Base-by-base conservation (phyloP, 2,888 invertebrate genomes). In the Macrophya annulata region DNA sequence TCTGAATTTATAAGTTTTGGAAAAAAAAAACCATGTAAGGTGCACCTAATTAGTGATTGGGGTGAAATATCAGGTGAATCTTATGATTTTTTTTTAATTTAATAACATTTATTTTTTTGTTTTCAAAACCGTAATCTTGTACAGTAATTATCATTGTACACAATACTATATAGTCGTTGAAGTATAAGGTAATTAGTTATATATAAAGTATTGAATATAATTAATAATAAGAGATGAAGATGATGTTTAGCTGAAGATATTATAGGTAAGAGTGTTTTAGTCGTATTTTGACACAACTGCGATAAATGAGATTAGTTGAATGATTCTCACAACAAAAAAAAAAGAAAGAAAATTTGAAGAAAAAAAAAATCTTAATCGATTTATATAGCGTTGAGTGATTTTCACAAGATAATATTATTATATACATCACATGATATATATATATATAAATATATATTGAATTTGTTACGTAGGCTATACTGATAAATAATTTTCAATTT, bases 251-350 rank as follows among this genome's bases (percentile, higher is more conserved):
- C 45, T 48, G 45, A 76, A 9, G 21, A 40, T 45, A 76, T 25
- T 55, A 48, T 71, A 84, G 21, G 37, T 59, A 74, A 84, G 84
- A 84, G 74, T 62, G 68, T 72, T 84, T 74, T 59, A 89, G 89
- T 91, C 89, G 89, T 90, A 91, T 90, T 91, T 92, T 91, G 90
- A 90, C 89, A 91, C 90, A 88, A 90, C 85, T 87, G 87, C 88
- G 87, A 86, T 74, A 81, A 86, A 84, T 84, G 51, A 79, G 84
- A 81, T 81, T 62, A 81, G 62, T 62, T 65, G 65, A 81, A 81
- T 65, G 65, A 81, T 79, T 40, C 48, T 79, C 79, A 79, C 55
- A 74, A 84, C 83, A 21, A 82, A 45, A 21, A 77, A 25, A 62
- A 76, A 51, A 37, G 82, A 71, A 37, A 65, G 81, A 62, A 6